Conservation (phyloP, 2,113 vertebrate genomes). For the Coptodon bakossiorum region DNA sequence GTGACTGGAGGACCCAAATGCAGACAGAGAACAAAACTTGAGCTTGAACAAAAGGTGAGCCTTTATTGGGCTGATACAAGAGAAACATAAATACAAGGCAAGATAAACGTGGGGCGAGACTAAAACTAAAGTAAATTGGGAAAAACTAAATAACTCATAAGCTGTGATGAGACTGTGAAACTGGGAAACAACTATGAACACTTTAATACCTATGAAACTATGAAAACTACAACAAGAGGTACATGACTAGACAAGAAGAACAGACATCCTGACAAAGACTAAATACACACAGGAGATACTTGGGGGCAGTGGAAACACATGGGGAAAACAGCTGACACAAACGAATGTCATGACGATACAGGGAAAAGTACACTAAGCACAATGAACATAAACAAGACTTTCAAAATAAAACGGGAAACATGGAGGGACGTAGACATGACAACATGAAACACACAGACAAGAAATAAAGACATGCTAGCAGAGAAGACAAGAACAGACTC, state of each 20-base stretch:
- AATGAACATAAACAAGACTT: too few species aligned
- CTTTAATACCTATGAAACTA: not conserved
- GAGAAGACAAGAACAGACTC: too few species aligned
- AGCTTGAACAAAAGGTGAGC: not conserved
- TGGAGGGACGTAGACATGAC: too few species aligned
- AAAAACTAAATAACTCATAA: not conserved
- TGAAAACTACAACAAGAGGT: fast-evolving
- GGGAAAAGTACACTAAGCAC: too few species aligned
- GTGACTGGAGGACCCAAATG: not conserved
- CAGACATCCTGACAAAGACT: not conserved
- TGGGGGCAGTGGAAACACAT: not conserved
- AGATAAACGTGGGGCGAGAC: fast-evolving
- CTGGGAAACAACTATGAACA: not conserved
- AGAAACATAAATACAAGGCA: not conserved
- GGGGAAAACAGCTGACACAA: not conserved
- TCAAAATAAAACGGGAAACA: too few species aligned
- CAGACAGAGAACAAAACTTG: not conserved
- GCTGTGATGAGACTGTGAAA: not conserved
- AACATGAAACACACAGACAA: too few species aligned
- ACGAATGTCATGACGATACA: too few species aligned
- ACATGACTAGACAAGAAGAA: not conserved
- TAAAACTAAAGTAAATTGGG: not conserved
- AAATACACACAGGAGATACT: not conserved
- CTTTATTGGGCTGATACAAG: not conserved
- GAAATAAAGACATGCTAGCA: too few species aligned